Evolutionary conservation across 2,797 vertebrate genomes (phyloP).

Genomic region (Muraenolepis orangiensis): DNA sequence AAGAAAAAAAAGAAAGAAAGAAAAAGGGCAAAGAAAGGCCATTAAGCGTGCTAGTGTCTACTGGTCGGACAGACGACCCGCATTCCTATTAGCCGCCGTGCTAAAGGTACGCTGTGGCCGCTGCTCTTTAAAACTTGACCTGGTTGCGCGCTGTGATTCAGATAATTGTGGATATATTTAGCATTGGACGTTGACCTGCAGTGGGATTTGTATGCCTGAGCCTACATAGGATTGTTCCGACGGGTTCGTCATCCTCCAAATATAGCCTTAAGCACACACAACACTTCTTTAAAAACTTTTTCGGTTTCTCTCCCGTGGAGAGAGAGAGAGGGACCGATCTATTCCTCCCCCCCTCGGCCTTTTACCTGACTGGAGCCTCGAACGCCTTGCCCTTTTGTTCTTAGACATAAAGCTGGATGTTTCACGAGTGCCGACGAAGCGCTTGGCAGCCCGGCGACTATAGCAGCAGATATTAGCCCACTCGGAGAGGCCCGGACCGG

Average conservation of each 20-base stretch:
- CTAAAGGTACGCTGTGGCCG: conserved; percentile 38
- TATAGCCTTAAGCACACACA: not conserved
- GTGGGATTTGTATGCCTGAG: no score
- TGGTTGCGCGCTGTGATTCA: conserved; percentile 11
- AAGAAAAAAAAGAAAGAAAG: conserved; percentile 7
- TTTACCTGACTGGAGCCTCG: conserved; percentile 51
- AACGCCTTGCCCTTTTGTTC: conserved; percentile 53
- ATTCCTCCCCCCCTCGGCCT: conserved; percentile 40
- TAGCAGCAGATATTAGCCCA: conserved; percentile 47
- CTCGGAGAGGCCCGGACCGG: not conserved
- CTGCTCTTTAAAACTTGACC: conserved; percentile 11
- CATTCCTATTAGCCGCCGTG: conserved; percentile 46
- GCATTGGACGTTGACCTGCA: conserved; percentile 6
- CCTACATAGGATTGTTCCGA: no score
- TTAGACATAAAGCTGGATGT: conserved; percentile 61
- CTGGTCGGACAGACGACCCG: conserved; percentile 1
- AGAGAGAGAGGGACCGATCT: conserved; percentile 44
- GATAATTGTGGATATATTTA: conserved; percentile 21
- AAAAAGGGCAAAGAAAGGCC: not conserved
- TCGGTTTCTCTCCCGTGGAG: conserved; percentile 39
- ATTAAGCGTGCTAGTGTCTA: not conserved
- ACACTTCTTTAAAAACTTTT: not conserved
- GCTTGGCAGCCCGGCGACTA: conserved; percentile 47
- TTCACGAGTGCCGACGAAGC: conserved; percentile 54
- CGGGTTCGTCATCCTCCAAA: no score